Evolutionary conservation across 2,888 invertebrate species (phyloP).

Genomic region (Pseudococcus longispinus): DNA sequence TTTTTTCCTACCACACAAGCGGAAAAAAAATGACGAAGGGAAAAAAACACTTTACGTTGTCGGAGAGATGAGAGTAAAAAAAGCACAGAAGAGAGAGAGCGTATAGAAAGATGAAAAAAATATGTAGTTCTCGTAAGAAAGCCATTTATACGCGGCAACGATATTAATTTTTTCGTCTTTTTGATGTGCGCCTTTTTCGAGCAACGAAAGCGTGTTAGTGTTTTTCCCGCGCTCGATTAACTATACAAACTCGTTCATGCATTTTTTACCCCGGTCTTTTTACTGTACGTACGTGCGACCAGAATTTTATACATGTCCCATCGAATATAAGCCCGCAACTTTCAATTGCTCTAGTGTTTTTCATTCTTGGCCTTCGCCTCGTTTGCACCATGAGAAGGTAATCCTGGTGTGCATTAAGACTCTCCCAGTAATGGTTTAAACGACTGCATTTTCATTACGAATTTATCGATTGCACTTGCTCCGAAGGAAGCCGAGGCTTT

Average conservation of each 20-base stretch:
- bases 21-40: not conserved
- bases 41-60: not conserved
- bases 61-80: not conserved
- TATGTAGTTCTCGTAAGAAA: constrained; percentile 16
- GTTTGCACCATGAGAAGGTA: not conserved
- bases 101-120: constrained; percentile 5
- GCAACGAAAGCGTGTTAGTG: constrained; percentile 8
- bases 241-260: constrained; percentile 27
- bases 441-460: constrained; percentile 18
- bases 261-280: constrained; percentile 13
- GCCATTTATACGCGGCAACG: constrained; percentile 28
- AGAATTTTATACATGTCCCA: not conserved
- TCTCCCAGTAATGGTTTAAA: constrained; percentile 13
- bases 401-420: not conserved
- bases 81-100: not conserved
- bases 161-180: constrained; percentile 33
- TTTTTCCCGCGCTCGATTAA: constrained; percentile 16
- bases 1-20: not conserved
- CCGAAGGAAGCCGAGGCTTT: not conserved
- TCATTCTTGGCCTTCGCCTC: not conserved
- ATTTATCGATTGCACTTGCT: constrained; percentile 21
- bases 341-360: not conserved
- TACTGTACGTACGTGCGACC: not conserved
- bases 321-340: not conserved
- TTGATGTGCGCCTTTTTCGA: constrained; percentile 29